Evolutionary conservation across 2,797 vertebrate species (phyloP), one percentile per base, ranked within the genome.

Genomic region (Coregonus suidteri): DNA sequence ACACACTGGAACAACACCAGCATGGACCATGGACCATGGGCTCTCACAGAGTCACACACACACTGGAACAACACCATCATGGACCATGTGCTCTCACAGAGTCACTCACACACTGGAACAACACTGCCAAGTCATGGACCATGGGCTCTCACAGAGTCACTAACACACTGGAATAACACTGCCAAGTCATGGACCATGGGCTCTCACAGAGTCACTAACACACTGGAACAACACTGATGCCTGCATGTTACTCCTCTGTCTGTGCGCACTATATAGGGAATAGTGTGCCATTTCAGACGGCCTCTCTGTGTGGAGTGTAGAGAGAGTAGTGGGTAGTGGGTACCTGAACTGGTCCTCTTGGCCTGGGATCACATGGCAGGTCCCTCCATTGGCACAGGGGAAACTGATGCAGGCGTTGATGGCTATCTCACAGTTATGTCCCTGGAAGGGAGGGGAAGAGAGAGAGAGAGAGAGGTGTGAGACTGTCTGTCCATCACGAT

Each of bases 401-500:
- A 95, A 95, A 87, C 96, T 97, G 83, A 99, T 91, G 71, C 98
- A 99, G 80, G 96, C 95, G 73, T 99, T 98, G 90, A 98, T 96
- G 77, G 96, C 94, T n/a, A 94, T 79, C 16, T 95, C 95, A 91
- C 98, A 99, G 92, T 98, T 95, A 84, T 90, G 95, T 85, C 97
- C 98, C 98, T 99, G 82, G 56, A 84, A 75, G 3, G 34, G 31
- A 30, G 16, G 47, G 56, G 9, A 18, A 59, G 4, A 30, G 53
- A 59, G 72, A 74, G 34, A 53, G 31, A 52, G 20, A 9, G 37
- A 53, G 41, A 9, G 9, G 11, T 67, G 34, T 30, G 20, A 65
- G 9, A 5, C 14, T 67, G 65, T 35, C 30, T 67, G 41, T 41
- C 41, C 2, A 35, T 67, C 31, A 34, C 25, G 4, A 66, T 66